Conservation (phyloP, 2,888 invertebrate species). For the Nomada fabriciana region DNA sequence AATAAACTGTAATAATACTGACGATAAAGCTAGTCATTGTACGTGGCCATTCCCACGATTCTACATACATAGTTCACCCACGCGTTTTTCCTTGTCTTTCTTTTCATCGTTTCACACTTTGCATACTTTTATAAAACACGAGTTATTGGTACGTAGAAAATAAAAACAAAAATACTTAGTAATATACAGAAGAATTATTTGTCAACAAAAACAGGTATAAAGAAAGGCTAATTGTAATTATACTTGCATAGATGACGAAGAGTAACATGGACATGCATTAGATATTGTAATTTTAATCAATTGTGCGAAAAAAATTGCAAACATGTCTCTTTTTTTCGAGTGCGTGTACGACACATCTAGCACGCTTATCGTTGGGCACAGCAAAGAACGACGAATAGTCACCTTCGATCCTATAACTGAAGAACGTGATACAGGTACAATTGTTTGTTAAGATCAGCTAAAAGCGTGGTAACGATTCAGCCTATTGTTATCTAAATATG, state of each 20-base stretch:
- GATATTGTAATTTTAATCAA: no score
- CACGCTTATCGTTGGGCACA: background rate
- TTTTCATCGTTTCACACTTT: background rate
- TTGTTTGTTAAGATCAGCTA: constrained; percentile 36
- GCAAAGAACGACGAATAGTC: constrained; percentile 13
- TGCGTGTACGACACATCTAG: constrained; percentile 22
- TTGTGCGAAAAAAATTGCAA: no score
- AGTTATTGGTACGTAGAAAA: no score
- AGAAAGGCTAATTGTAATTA: no score
- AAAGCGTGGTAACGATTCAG: constrained; percentile 38
- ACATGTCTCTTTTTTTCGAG: background rate
- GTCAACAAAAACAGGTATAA: no score
- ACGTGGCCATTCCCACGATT: background rate
- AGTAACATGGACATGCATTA: no score
- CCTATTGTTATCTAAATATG: background rate
- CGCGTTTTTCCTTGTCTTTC: background rate
- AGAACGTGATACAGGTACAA: constrained; percentile 52
- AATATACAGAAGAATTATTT: no score
- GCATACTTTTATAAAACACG: no score
- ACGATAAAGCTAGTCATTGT: constrained; percentile 15
- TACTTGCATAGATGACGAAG: no score
- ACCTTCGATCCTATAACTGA: constrained; percentile 21
- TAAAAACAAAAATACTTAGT: no score
- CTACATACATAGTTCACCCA: background rate
- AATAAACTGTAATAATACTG: constrained; percentile 33